Percentiles rank a stretch among this genome's conserved stretches.
Evolutionary conservation across 2,113 vertebrate species (phyloP).

Genomic region (Aspiorhynchus laticeps): DNA sequence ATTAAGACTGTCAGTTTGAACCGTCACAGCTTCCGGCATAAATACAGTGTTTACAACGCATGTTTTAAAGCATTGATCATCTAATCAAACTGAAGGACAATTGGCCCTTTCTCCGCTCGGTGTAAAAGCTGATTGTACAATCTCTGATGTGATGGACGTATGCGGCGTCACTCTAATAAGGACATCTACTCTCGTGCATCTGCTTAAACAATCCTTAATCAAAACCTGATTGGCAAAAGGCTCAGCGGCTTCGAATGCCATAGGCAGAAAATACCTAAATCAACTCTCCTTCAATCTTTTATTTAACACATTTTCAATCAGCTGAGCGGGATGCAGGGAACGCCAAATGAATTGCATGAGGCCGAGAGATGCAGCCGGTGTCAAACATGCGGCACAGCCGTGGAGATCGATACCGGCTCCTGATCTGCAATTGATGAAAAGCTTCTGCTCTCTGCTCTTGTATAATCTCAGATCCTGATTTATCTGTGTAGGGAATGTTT

Average conservation of each 20-base stretch:
- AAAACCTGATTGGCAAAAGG: background rate
- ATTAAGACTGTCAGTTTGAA: constrained; percentile 47
- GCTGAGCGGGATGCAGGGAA: constrained; percentile 55
- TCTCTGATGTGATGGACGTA: constrained; percentile 10
- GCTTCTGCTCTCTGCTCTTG: constrained; percentile 59
- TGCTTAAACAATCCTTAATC: constrained; percentile 27
- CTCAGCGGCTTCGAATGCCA: background rate
- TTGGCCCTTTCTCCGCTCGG: background rate
- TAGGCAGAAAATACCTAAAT: constrained; percentile 10
- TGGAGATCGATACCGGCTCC: constrained; percentile 69
- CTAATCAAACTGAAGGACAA: background rate
- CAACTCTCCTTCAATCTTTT: constrained; percentile 43
- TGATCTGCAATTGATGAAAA: constrained; percentile 75
- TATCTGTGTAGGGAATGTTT: constrained; percentile 62
- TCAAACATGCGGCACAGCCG: constrained; percentile 65
- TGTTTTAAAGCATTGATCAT: background rate
- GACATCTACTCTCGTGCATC: background rate
- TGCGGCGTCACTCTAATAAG: background rate
- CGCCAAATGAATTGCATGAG: constrained; percentile 57
- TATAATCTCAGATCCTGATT: constrained; percentile 72
- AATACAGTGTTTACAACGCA: background rate
- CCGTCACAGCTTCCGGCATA: background rate
- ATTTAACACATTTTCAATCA: constrained; percentile 48
- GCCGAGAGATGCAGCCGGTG: constrained; percentile 62
- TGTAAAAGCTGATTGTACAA: background rate